A percentile compares a stretch with the other conserved stretches of the same genome.
Conservation (phyloP, 2,797 vertebrate genomes). For the Melanotaenia boesemani region DNA sequence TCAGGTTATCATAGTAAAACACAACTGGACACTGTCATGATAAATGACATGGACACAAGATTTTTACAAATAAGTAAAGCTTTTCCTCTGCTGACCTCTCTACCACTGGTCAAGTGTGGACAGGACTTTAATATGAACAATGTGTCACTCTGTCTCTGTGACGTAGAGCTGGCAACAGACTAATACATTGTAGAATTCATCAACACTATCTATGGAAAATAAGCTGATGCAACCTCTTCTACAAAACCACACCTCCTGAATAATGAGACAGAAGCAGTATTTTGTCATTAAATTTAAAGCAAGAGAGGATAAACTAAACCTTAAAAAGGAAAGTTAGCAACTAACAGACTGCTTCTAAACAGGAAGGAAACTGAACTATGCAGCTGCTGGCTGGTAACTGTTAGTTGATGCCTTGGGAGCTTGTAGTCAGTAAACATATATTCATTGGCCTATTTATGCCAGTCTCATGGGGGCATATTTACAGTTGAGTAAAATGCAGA, state of each 20-base stretch:
- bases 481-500: slow-evolving; percentile 14
- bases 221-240: background rate
- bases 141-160: slow-evolving; percentile 71
- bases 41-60: slow-evolving; percentile 37
- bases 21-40: slow-evolving; percentile 50
- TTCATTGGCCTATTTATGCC: background rate
- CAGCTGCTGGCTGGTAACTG: slow-evolving; percentile 18
- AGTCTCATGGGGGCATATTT: slow-evolving; percentile 4
- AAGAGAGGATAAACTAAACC: background rate
- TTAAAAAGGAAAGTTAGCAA: background rate
- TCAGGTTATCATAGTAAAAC: slow-evolving; percentile 52
- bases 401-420: slow-evolving; percentile 12
- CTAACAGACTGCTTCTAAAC: slow-evolving; percentile 12
- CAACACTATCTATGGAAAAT: slow-evolving; percentile 9
- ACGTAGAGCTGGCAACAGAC: slow-evolving; percentile 72
- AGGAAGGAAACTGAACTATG: slow-evolving; percentile 41
- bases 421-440: background rate
- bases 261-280: background rate
- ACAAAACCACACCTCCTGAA: background rate
- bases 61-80: slow-evolving; percentile 48
- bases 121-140: slow-evolving; percentile 61
- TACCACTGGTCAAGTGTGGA: slow-evolving; percentile 38
- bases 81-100: slow-evolving; percentile 66
- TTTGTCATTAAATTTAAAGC: background rate
- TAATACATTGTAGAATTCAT: slow-evolving; percentile 47